Base-by-base conservation (phyloP, 2,797 vertebrate genomes). In the Microchirus variegatus region DNA sequence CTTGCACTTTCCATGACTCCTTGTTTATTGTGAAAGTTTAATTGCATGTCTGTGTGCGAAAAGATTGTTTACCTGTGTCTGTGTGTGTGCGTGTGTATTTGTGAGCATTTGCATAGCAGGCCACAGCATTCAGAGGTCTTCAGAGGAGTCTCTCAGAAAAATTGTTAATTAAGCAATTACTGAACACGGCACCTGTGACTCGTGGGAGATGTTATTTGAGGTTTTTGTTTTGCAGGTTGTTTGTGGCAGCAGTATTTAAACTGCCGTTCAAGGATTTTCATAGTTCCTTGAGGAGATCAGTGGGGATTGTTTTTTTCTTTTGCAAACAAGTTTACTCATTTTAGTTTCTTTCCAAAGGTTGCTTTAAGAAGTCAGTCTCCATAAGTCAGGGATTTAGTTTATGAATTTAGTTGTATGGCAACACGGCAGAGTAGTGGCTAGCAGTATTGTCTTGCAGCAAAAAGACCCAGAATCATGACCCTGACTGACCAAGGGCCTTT, bases 161-260 rank as follows among this genome's bases (percentile, higher is more conserved):
- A 63, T 4, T 31, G 50, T 78, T 88, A 86, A 90, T 90, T 75
- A 86, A 81, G 77, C 55, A 68, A 77, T 84, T 78, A 84, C 62
- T 71, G 80, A 86, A 70, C 67, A 40, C 18, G 69, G 75, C 75
- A 76, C 72, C 69, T 54, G 71, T 61, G 58, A 68, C 83, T 83
- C 78, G 1, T 40, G 68, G 75, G 84, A 82, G 56, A 59, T 19
- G 13, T 63, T 65, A 38, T 70, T 62, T 69, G 45, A 58, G 46
- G 54, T 67, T 73, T 42, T 66, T 73, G 51, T 76, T 73, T 67
- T 64, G 65, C 63, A 65, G 48, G 45, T 76, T 87, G 64, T 80
- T 83, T 69, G 40, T 60, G 51, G 61, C 55, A 38, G 57, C 22
- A 38, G 53, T 17, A 64, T 47, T 58, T 61, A 41, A 73, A 67